Base-by-base conservation (phyloP, 2,888 invertebrate genomes). In the Belgica antarctica region DNA sequence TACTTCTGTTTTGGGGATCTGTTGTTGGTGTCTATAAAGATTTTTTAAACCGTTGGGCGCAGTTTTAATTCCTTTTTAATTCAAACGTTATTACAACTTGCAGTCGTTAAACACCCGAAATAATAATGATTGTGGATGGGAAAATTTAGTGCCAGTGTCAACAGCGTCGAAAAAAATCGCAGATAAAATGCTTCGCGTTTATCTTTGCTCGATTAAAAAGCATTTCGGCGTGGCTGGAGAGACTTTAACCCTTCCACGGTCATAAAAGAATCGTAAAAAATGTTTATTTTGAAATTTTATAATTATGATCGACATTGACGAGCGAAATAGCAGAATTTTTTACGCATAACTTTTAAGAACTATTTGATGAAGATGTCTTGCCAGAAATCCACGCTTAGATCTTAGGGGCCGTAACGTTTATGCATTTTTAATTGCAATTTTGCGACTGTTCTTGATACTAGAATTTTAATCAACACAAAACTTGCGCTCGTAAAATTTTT, bases 361-460 rank as follows among this genome's bases (percentile, higher is more conserved):
- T 66, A 66, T 66, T 66, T 66, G 46, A 66, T 66, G 65, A 66
- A 66, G 65, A 19, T 41, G 41, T 66, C 46, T 46, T 34, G 62
- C 61, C 25, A 61, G 15, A 52, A 19, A 7, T 27, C 2, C 25
- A n/a, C 19, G 15, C n/a, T n/a, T n/a, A 62, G 34, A 17, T 15
- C 19, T n/a, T 12, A 24, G 25, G 27, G 12, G 28, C 31, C 3
- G 31, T 41, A 22, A 63, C 10, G 36, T 47, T 66, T 66, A 66
- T 66, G 65, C 65, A 66, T 66, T 66, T 66, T 66, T 66, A 66
- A 66, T 66, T 66, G 65, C 65, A 66, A 24, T 66, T 46, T 65
- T 65, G 65, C 36, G 65, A 65, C 24, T 24, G 46, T 65, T 66
- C 7, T 63, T 36, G 65, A 66, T 47, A 66, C 17, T 3, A 25